phyloP scores from a whole-genome alignment of 2,113 vertebrate genomes.

The Calyptomena viridis region DNA sequence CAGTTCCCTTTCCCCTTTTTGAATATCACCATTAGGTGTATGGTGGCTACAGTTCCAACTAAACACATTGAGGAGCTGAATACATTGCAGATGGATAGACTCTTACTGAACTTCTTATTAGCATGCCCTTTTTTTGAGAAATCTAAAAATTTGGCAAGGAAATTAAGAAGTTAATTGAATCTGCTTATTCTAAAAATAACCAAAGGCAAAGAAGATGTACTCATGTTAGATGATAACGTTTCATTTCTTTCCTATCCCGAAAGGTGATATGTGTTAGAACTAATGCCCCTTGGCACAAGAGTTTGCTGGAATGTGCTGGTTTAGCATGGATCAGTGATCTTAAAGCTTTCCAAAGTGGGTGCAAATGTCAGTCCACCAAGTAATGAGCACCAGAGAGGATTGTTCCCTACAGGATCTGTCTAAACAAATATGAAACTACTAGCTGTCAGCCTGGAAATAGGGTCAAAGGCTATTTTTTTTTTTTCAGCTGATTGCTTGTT shows the following conservation, averaged over 20 bases:
- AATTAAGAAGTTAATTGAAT: conserved; percentile 16
- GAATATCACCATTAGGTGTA: too few relatives aligned
- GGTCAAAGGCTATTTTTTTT: conserved; percentile 44
- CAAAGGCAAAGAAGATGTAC: conserved; percentile 25
- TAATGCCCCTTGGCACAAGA: conserved; percentile 57
- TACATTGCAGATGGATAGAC: neutral
- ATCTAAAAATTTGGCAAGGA: neutral
- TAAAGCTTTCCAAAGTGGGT: conserved; percentile 61
- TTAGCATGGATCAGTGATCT: conserved; percentile 67
- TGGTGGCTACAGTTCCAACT: neutral
- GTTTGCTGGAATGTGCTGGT: conserved; percentile 61
- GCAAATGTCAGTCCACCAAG: conserved; percentile 59
- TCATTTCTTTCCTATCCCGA: conserved; percentile 47
- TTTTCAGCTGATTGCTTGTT: neutral
- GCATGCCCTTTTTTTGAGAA: neutral
- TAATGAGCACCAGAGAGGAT: conserved; percentile 45
- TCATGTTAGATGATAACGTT: conserved; percentile 4
- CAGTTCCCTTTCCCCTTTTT: neutral
- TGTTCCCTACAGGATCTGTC: conserved; percentile 49
- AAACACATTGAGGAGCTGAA: neutral
- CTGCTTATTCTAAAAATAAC: neutral
- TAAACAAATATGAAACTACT: conserved; percentile 31
- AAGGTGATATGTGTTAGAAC: conserved; percentile 47
- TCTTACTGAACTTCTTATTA: neutral
- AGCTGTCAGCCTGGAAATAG: neutral